Conservation (phyloP, 2,113 vertebrate species). For the Brachyhypopomus occidentalis region DNA sequence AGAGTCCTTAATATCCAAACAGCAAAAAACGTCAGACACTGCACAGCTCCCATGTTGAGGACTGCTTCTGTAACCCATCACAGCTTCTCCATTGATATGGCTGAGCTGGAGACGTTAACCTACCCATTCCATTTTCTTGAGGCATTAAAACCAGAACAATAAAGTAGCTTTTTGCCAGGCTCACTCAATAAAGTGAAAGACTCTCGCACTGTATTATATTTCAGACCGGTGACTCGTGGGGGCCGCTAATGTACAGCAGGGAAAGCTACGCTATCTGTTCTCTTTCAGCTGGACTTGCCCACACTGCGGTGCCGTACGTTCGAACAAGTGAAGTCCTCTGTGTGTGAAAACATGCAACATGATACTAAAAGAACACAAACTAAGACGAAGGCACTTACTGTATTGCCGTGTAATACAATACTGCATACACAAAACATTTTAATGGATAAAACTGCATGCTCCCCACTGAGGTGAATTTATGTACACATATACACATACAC, state of each 20-base stretch:
- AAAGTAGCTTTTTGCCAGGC: constrained; percentile 36
- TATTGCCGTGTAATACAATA: not conserved
- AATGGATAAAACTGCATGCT: not conserved
- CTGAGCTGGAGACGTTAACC: constrained; percentile 24
- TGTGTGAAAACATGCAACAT: not conserved
- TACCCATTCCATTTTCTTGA: constrained; percentile 27
- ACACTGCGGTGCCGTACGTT: not conserved
- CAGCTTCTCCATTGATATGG: constrained; percentile 1
- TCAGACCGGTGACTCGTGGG: not conserved
- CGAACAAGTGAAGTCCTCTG: not conserved
- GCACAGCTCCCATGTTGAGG: constrained; percentile 22
- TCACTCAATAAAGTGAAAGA: constrained; percentile 18
- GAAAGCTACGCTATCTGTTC: not conserved
- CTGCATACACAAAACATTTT: too few relatives aligned
- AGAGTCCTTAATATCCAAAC: constrained; percentile 20
- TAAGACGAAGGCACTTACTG: not conserved
- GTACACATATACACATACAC: too few relatives aligned
- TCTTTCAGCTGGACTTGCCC: not conserved
- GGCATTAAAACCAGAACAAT: constrained; percentile 10
- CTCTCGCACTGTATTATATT: not conserved
- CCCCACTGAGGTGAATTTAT: too few relatives aligned
- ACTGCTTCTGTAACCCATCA: constrained; percentile 30
- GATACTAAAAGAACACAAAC: not conserved
- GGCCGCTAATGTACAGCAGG: constrained; percentile 12
- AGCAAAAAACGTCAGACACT: constrained; percentile 35